Evolutionary conservation across 2,888 invertebrate genomes (phyloP).

Genomic region (Nomada goodeniana): DNA sequence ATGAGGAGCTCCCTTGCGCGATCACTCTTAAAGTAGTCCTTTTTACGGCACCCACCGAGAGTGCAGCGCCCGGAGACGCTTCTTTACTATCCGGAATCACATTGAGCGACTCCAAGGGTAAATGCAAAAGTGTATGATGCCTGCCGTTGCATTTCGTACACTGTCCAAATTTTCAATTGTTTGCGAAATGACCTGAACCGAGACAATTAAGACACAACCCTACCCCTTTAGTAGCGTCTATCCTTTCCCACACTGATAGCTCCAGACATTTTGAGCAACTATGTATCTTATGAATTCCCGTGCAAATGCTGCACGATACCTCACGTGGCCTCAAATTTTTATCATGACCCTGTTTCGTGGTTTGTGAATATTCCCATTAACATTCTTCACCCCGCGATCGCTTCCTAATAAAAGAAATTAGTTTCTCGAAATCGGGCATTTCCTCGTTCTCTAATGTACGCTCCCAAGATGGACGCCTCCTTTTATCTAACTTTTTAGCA

Average conservation of each 20-base stretch:
- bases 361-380: background rate
- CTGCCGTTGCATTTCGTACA: background rate
- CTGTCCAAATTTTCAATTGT: background rate
- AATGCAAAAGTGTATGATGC: background rate
- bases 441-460: conserved; percentile 18
- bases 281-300: too few relatives aligned
- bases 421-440: background rate
- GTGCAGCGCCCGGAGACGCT: too few relatives aligned
- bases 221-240: background rate
- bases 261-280: background rate
- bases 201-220: background rate
- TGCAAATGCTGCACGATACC: too few relatives aligned
- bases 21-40: too few relatives aligned
- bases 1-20: too few relatives aligned
- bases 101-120: background rate
- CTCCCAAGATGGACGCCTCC: conserved; percentile 11
- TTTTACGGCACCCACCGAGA: too few relatives aligned
- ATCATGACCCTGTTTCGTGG: background rate
- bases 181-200: background rate
- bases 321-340: too few relatives aligned
- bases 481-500: background rate
- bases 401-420: background rate
- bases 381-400: conserved; percentile 1
- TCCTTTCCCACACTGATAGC: background rate
- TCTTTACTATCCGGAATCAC: too few relatives aligned